Percentiles rank a stretch among this genome's conserved stretches.
Conservation (phyloP, 2,113 vertebrate species). For the Aix galericulata region DNA sequence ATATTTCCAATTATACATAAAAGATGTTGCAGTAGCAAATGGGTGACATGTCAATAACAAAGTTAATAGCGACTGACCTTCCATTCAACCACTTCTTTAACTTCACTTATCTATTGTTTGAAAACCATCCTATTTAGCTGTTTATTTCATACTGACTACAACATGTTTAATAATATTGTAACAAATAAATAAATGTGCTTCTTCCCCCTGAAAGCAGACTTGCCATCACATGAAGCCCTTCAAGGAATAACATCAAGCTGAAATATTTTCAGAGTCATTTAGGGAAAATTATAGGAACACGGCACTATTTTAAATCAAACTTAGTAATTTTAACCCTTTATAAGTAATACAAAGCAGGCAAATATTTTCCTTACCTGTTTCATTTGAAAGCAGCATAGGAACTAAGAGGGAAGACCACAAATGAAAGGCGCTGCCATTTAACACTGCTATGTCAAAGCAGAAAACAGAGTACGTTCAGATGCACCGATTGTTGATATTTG, state of each 20-base stretch:
- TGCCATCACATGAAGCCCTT: background rate
- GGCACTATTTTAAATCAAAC: background rate
- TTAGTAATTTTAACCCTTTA: background rate
- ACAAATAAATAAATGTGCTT: background rate
- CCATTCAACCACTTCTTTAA: background rate
- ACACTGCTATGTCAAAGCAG: background rate
- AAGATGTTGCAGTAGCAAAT: background rate
- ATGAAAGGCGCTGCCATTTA: accelerated
- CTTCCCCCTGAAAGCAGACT: background rate
- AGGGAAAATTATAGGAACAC: background rate
- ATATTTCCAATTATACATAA: background rate
- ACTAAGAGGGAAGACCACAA: background rate
- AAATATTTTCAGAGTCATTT: background rate
- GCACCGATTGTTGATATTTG: accelerated
- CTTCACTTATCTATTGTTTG: background rate
- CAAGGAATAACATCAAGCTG: background rate
- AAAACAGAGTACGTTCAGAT: accelerated
- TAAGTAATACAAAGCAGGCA: background rate
- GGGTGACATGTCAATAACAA: background rate
- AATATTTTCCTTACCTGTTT: background rate
- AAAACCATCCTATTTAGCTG: background rate
- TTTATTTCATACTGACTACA: background rate
- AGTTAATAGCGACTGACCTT: background rate
- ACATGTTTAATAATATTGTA: background rate
- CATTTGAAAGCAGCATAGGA: background rate